phyloP scores from a whole-genome alignment of 2,888 invertebrate genomes.

The Metellina segmentata region DNA sequence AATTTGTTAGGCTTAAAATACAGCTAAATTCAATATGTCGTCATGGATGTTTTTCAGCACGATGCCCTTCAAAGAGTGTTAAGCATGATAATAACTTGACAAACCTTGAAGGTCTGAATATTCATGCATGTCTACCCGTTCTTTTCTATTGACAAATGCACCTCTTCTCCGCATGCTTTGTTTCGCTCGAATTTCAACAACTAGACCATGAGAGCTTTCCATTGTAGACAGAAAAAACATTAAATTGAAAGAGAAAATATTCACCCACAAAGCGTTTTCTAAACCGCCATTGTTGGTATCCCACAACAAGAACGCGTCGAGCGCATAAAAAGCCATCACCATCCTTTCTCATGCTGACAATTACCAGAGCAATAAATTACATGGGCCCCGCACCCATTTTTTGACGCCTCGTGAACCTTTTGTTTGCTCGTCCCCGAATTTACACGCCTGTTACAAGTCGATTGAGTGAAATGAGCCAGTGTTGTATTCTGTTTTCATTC shows the following conservation, averaged over 20 bases:
- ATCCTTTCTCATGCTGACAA: constrained; percentile 20
- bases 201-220: constrained; percentile 23
- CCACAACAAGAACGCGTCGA: neutral
- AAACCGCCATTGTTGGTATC: constrained; percentile 17
- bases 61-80: too few species aligned
- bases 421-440: constrained; percentile 29
- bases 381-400: constrained; percentile 25
- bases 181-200: neutral
- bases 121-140: too few species aligned
- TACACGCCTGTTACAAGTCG: constrained; percentile 55
- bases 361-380: constrained; percentile 55
- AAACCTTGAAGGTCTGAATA: too few species aligned
- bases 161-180: too few species aligned
- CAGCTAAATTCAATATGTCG: too few species aligned
- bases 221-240: neutral
- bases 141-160: too few species aligned
- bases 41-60: too few species aligned
- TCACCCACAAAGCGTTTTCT: constrained; percentile 11
- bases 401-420: constrained; percentile 14
- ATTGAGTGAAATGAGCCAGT: neutral
- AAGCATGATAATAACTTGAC: too few species aligned
- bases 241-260: constrained; percentile 13
- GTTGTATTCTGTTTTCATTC: constrained; percentile 1
- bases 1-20: too few species aligned
- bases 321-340: neutral